Conservation (phyloP, 1,140 invertebrate genomes). For the Drosophila sproati region DNA sequence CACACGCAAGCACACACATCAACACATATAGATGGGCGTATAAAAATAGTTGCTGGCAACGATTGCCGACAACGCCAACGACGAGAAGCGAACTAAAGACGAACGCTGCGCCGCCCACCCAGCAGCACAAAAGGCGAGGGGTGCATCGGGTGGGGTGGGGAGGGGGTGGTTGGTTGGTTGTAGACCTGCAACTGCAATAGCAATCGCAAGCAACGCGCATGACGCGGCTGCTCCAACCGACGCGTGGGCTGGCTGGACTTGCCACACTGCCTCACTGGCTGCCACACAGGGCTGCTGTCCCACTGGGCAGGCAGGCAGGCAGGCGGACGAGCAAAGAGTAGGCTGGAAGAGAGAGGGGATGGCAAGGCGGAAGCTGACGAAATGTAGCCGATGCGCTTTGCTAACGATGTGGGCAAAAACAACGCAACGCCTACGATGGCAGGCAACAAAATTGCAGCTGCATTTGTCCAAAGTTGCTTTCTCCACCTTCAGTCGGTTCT, state of each 20-base stretch:
- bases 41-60: constrained; percentile 75
- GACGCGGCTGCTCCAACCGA: constrained; percentile 69
- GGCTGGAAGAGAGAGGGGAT: neutral
- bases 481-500: constrained; percentile 48
- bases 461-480: constrained; percentile 54
- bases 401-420: constrained; percentile 82
- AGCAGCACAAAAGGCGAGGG: neutral
- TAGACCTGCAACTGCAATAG: constrained; percentile 46
- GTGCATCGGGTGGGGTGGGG: neutral
- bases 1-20: neutral
- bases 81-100: constrained; percentile 61
- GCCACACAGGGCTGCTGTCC: constrained; percentile 29
- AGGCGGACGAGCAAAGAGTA: neutral
- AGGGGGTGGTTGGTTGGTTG: neutral
- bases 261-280: constrained; percentile 35
- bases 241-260: constrained; percentile 45
- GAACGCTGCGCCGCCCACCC: constrained; percentile 13
- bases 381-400: constrained; percentile 81
- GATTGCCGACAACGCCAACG: constrained; percentile 41
- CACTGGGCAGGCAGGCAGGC: constrained; percentile 12
- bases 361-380: constrained; percentile 77
- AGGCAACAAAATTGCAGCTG: constrained; percentile 66
- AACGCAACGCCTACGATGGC: constrained; percentile 68
- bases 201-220: constrained; percentile 70
- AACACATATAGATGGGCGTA: constrained; percentile 45